Percentiles rank a stretch among this genome's conserved stretches.
phyloP scores from a whole-genome alignment of 2,888 invertebrate species.

The Koerneria pararmatus region DNA sequence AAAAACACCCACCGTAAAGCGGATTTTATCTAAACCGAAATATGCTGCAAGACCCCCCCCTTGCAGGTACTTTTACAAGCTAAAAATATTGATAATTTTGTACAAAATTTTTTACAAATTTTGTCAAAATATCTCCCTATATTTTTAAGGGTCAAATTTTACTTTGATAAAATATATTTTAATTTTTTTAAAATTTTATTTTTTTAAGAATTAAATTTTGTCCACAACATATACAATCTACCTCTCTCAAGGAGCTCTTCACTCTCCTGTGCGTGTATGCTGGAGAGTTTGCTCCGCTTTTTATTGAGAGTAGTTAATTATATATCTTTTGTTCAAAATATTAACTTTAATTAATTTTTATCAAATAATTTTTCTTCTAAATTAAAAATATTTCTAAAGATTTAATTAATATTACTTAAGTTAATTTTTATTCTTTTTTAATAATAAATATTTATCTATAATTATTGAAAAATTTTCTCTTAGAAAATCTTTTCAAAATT shows the following conservation, averaged over 20 bases:
- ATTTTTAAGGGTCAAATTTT: constrained; percentile 45
- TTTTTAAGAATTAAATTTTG: constrained; percentile 55
- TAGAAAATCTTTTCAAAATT: constrained; percentile 39
- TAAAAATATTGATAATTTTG: too few species aligned
- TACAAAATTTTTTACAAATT: constrained; percentile 44
- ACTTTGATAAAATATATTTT: constrained; percentile 43
- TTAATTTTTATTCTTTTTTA: constrained; percentile 45
- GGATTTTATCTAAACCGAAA: too few species aligned
- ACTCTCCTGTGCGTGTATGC: too few species aligned
- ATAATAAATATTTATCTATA: constrained; percentile 41
- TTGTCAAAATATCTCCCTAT: constrained; percentile 34
- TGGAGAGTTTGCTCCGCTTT: too few species aligned
- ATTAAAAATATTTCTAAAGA: constrained; percentile 33
- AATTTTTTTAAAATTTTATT: constrained; percentile 49
- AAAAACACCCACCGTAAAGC: too few species aligned
- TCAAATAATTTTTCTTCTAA: constrained; percentile 34
- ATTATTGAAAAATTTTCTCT: constrained; percentile 42
- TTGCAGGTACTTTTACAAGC: too few species aligned
- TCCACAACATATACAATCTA: too few species aligned
- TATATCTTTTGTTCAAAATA: constrained; percentile 48
- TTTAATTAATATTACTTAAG: constrained; percentile 42
- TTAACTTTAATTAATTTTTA: constrained; percentile 42
- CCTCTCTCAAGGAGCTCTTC: too few species aligned
- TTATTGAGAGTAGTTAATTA: too few species aligned
- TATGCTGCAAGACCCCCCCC: too few species aligned